Evolutionary conservation across 2,888 invertebrate genomes (phyloP).

Genomic region (Fragum sueziense): DNA sequence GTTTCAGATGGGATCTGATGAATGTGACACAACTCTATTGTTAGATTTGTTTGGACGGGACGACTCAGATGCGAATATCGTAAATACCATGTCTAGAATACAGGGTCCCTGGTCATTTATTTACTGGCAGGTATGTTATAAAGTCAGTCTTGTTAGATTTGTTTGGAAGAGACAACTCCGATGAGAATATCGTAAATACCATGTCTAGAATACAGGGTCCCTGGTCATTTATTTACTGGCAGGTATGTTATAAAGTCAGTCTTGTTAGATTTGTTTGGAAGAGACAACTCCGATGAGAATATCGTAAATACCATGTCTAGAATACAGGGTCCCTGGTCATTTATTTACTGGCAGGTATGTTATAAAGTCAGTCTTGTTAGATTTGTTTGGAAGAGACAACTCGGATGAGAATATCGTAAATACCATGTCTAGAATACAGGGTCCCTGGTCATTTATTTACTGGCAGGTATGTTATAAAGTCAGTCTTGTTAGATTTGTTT

Average conservation of each 20-base stretch:
- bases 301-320: conserved; percentile 84
- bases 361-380: too few relatives aligned
- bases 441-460: conserved; percentile 93
- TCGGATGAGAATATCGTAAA: conserved; percentile 78
- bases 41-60: conserved; percentile 68
- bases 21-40: conserved; percentile 79
- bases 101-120: conserved; percentile 94
- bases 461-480: conserved; percentile 85
- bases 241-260: too few relatives aligned
- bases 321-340: conserved; percentile 92
- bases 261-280: conserved; percentile 71
- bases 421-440: conserved; percentile 87
- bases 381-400: conserved; percentile 64
- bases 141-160: conserved; percentile 73
- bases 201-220: conserved; percentile 90
- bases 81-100: conserved; percentile 85
- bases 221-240: conserved; percentile 91
- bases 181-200: conserved; percentile 81
- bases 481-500: conserved; percentile 74
- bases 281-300: conserved; percentile 66
- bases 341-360: conserved; percentile 88
- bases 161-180: conserved; percentile 64
- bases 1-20: conserved; percentile 65
- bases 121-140: conserved; percentile 86
- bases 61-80: conserved; percentile 70